Percentiles rank a stretch among this genome's conserved stretches.
These are phyloP conservation scores for Pyralis farinalis DNA, from an alignment of 2,888 invertebrate genomes.

Conservation along the genomic window DNA sequence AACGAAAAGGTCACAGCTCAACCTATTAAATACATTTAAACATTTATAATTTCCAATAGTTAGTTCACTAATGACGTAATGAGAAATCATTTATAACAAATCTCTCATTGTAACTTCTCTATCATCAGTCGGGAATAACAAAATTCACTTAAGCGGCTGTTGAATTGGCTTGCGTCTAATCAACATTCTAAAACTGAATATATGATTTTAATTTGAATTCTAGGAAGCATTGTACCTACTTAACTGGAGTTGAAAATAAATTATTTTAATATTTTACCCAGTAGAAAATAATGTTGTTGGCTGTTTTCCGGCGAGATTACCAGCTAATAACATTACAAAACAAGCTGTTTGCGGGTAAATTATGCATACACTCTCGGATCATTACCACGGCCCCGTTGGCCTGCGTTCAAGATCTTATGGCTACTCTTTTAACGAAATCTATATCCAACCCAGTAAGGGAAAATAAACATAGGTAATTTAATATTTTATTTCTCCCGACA, in stretches of 20 bases:
- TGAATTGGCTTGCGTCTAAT: no score
- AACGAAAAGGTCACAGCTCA: no score
- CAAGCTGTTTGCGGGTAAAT: slow-evolving; percentile 76
- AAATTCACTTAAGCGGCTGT: no score
- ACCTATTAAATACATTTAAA: no score
- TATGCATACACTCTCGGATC: slow-evolving; percentile 79
- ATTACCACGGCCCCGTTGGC: slow-evolving; percentile 67
- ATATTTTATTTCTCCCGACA: no score
- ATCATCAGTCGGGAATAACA: no score
- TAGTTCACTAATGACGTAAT: no score
- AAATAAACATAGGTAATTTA: no score
- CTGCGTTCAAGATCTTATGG: slow-evolving; percentile 60
- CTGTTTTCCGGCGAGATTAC: slow-evolving; percentile 75
- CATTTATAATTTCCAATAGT: no score
- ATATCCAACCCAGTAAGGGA: slow-evolving; percentile 12
- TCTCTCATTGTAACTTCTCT: no score
- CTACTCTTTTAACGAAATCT: slow-evolving; percentile 38
- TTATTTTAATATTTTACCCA: slow-evolving; percentile 73
- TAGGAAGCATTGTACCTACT: slow-evolving; percentile 36
- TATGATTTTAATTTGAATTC: slow-evolving; percentile 33
- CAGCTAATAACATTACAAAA: slow-evolving; percentile 79
- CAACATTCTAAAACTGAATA: slow-evolving; percentile 16
- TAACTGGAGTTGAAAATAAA: slow-evolving; percentile 60
- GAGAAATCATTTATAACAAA: no score
- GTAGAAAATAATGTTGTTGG: slow-evolving; percentile 71